These are phyloP conservation scores for Misgurnus anguillicaudatus DNA, from an alignment of 2,113 vertebrate species.

Conservation along the genomic window DNA sequence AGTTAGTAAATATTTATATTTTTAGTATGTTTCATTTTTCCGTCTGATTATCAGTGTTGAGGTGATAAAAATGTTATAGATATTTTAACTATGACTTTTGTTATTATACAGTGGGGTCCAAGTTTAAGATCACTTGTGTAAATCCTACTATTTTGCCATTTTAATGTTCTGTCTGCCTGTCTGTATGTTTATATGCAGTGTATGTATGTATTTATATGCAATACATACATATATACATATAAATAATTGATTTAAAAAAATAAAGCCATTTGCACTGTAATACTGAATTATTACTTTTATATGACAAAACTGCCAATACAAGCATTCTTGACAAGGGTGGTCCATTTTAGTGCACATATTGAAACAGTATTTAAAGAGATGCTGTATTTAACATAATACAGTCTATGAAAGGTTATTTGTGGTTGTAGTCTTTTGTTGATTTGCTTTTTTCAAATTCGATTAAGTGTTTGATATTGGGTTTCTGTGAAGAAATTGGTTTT, in stretches of 20 bases:
- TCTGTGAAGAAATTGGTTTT: neutral
- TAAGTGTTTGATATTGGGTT: neutral
- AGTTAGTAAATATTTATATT: neutral
- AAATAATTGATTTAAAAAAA: neutral
- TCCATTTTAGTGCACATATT: neutral
- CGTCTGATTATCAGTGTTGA: neutral
- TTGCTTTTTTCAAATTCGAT: neutral
- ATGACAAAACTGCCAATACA: neutral
- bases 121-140: no score
- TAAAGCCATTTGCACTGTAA: neutral
- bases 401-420: conserved; percentile 3
- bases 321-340: neutral
- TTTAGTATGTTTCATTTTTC: neutral
- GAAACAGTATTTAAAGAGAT: neutral
- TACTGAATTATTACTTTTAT: neutral
- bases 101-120: no score
- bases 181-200: no score
- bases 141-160: no score
- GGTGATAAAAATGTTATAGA: no score
- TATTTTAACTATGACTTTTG: no score
- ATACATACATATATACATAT: no score
- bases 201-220: no score
- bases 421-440: neutral
- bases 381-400: neutral
- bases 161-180: no score